Percentiles rank a stretch among this genome's conserved stretches.
These are phyloP conservation scores for Girardinus metallicus DNA, from an alignment of 2,797 vertebrate genomes.

Conservation along the genomic window DNA sequence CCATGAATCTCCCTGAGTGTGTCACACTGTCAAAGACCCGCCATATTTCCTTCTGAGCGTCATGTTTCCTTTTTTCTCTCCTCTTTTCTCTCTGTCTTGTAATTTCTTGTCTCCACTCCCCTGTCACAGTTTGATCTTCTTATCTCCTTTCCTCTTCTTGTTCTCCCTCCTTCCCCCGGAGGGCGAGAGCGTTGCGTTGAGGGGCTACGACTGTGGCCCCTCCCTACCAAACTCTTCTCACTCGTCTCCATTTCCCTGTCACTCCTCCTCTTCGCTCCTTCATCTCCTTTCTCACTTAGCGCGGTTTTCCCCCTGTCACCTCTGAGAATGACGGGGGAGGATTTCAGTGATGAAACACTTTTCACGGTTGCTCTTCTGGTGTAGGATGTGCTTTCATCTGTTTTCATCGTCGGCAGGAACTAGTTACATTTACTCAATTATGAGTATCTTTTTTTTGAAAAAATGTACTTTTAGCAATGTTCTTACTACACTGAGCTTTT, in stretches of 20 bases:
- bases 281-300: constrained; percentile 67
- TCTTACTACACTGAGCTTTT: no score
- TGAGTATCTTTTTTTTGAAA: no score
- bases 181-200: constrained; percentile 19
- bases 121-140: constrained; percentile 49
- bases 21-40: constrained; percentile 47
- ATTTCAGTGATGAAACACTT: constrained; percentile 34
- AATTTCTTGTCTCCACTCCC: constrained; percentile 32
- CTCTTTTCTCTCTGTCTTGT: constrained; percentile 18
- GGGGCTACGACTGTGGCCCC: constrained; percentile 61
- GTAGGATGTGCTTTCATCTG: constrained; percentile 28
- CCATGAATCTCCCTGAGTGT: constrained; percentile 41
- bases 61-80: constrained; percentile 19
- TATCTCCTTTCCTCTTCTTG: constrained; percentile 21
- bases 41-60: constrained; percentile 32
- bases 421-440: no score
- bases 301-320: constrained; percentile 57
- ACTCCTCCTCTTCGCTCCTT: constrained; percentile 50
- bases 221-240: constrained; percentile 39
- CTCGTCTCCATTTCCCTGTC: constrained; percentile 46
- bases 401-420: constrained; percentile 38
- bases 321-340: constrained; percentile 55
- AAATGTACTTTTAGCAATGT: no score
- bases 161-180: constrained; percentile 14
- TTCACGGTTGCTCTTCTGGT: constrained; percentile 38